Conservation (phyloP, 2,113 vertebrate genomes). For the Paedocypris sp. region DNA sequence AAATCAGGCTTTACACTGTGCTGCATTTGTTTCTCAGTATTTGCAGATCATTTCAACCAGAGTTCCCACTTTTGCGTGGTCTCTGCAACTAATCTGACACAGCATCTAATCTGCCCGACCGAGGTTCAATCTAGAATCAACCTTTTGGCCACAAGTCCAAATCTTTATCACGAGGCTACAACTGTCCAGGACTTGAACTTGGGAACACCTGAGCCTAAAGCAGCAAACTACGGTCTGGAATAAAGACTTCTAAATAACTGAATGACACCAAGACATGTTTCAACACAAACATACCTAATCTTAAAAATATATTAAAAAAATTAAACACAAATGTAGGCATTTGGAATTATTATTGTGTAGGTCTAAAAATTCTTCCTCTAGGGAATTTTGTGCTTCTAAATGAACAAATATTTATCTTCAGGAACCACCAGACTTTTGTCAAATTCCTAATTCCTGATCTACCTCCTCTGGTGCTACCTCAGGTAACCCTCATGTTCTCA, state of each 20-base stretch:
- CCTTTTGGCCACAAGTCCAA: too few species aligned
- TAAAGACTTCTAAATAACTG: too few species aligned
- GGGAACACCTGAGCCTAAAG: too few species aligned
- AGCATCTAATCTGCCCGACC: too few species aligned
- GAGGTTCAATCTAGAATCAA: too few species aligned
- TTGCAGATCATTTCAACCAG: constrained; percentile 56
- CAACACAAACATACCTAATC: neutral
- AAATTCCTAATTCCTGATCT: neutral
- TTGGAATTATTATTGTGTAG: neutral
- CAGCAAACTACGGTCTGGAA: too few species aligned
- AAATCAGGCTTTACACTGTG: constrained; percentile 64
- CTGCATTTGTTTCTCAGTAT: constrained; percentile 53
- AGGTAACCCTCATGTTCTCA: constrained; percentile 23
- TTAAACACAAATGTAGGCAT: neutral
- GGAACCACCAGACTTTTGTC: neutral
- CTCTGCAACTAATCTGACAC: neutral
- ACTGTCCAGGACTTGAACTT: too few species aligned
- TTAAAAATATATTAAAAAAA: neutral
- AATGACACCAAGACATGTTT: neutral
- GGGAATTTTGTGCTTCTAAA: neutral
- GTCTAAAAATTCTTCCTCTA: too few species aligned
- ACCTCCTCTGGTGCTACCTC: constrained; percentile 29
- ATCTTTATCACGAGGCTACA: too few species aligned
- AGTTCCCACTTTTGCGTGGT: constrained; percentile 30
- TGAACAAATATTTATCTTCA: neutral